Evolutionary conservation across 2,113 vertebrate genomes (phyloP).

Genomic region (Chloroceryle aenea): DNA sequence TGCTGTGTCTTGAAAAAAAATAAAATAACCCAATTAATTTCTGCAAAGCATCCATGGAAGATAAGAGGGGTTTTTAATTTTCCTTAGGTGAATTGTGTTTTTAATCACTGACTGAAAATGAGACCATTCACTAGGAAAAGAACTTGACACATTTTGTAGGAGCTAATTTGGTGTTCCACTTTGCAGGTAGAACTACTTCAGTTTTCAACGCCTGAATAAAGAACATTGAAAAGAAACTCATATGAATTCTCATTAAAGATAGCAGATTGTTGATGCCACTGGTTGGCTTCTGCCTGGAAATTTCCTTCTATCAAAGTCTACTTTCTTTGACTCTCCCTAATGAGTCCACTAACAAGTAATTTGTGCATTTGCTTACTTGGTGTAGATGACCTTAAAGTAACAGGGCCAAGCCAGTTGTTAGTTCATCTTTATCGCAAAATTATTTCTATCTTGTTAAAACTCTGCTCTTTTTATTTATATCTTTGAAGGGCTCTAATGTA

Average conservation of each 20-base stretch:
- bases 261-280: not conserved
- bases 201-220: not conserved
- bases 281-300: not conserved
- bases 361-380: not conserved
- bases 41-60: not conserved
- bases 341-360: not conserved
- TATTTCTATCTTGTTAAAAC: not conserved
- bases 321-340: not conserved
- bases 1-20: not conserved
- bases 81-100: not conserved
- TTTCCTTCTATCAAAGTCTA: not conserved
- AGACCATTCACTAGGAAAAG: not conserved
- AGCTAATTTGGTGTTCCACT: not conserved
- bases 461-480: not conserved
- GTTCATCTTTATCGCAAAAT: not conserved
- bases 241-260: not conserved
- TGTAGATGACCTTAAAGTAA: not conserved
- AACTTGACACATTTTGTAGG: not conserved
- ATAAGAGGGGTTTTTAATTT: rapidly evolving
- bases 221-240: not conserved
- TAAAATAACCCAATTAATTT: not conserved
- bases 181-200: not conserved
- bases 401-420: not conserved
- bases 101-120: not conserved
- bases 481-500: not conserved